Conservation (phyloP, 2,888 invertebrate genomes). For the Zygaena filipendulae region DNA sequence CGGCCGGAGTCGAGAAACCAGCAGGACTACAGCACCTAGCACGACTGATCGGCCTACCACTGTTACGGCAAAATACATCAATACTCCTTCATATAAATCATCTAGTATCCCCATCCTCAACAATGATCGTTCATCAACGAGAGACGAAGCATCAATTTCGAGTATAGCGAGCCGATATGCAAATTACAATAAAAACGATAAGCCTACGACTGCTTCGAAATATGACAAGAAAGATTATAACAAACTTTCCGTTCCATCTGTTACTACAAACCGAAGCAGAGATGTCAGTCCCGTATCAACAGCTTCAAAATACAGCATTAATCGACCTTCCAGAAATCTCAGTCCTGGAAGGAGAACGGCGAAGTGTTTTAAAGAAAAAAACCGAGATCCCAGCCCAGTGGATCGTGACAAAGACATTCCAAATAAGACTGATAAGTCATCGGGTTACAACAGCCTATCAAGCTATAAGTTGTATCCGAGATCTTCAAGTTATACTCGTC, state of each 20-base stretch:
- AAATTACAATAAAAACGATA: slow-evolving; percentile 34
- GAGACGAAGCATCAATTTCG: slow-evolving; percentile 52
- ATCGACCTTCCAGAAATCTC: slow-evolving; percentile 49
- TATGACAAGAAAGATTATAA: slow-evolving; percentile 63
- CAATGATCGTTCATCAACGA: slow-evolving; percentile 34
- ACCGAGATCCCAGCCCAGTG: slow-evolving; percentile 67
- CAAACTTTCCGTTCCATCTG: slow-evolving; percentile 39
- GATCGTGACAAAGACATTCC: slow-evolving; percentile 67
- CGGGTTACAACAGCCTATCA: slow-evolving; percentile 57
- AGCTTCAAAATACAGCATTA: slow-evolving; percentile 47
- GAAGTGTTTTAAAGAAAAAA: slow-evolving; percentile 49
- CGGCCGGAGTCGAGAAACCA: slow-evolving; percentile 40
- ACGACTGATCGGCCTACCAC: slow-evolving; percentile 44
- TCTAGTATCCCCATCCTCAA: slow-evolving; percentile 54
- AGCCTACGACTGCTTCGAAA: slow-evolving; percentile 28
- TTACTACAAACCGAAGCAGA: slow-evolving; percentile 48
- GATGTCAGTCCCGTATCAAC: slow-evolving; percentile 67
- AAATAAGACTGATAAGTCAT: slow-evolving; percentile 65
- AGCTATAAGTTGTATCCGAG: slow-evolving; percentile 66
- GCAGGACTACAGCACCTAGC: slow-evolving; percentile 27
- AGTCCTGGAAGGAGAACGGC: slow-evolving; percentile 56
- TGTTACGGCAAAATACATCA: slow-evolving; percentile 56
- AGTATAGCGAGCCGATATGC: slow-evolving; percentile 52
- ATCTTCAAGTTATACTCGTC: slow-evolving; percentile 43
- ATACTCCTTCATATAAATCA: slow-evolving; percentile 50